Conservation (phyloP, 1,140 invertebrate genomes). For the Luehdorfia chinensis region DNA sequence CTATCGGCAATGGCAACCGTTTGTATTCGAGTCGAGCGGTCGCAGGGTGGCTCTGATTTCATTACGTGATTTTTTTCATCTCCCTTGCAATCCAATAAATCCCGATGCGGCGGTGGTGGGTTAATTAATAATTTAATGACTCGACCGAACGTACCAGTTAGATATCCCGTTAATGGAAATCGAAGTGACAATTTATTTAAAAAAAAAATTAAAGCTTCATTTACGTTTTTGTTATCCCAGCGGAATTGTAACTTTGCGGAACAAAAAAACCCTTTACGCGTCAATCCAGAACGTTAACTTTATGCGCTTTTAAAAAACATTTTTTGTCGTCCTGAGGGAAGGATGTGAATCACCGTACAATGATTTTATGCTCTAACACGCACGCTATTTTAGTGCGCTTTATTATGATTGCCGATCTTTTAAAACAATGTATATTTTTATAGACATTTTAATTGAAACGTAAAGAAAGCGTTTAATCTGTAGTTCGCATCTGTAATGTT, state of each 20-base stretch:
- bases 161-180: conserved; percentile 34
- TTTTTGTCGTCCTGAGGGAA: conserved; percentile 12
- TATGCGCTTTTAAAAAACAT: conserved; percentile 7
- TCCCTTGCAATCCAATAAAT: conserved; percentile 62
- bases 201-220: conserved; percentile 8
- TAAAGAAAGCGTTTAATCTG: no score
- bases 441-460: no score
- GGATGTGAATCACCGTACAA: conserved; percentile 8
- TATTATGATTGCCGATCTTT: background rate
- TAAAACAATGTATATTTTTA: background rate
- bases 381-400: background rate
- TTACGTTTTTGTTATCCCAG: conserved; percentile 1
- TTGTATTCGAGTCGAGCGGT: conserved; percentile 41
- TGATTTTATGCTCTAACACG: conserved; percentile 10
- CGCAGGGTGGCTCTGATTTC: conserved; percentile 55
- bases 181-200: conserved; percentile 35
- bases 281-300: conserved; percentile 16
- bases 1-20: conserved; percentile 40
- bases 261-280: conserved; percentile 15
- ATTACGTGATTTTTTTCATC: conserved; percentile 63
- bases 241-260: conserved; percentile 6
- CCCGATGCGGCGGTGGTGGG: conserved; percentile 44
- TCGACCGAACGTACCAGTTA: conserved; percentile 24
- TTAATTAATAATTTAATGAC: conserved; percentile 72
- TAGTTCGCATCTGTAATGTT: no score